Evolutionary conservation across 2,888 invertebrate species (phyloP).

Genomic region (Glyphotaelius pellucidus): DNA sequence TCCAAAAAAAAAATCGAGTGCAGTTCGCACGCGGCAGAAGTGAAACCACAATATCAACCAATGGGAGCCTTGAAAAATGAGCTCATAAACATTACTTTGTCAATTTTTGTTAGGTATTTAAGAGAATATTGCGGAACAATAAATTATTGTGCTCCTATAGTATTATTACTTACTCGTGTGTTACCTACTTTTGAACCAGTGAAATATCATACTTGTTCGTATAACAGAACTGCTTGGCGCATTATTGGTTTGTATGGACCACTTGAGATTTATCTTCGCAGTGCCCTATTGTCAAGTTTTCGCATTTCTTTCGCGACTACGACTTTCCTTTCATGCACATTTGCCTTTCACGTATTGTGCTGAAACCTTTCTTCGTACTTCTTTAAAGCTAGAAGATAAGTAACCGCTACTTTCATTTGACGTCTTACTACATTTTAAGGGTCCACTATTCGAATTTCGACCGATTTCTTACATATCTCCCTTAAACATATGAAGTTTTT

Average conservation of each 20-base stretch:
- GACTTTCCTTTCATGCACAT: not conserved
- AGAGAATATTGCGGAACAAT: too few relatives aligned
- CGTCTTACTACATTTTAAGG: not conserved
- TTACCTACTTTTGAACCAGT: not conserved
- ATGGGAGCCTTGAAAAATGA: too few relatives aligned
- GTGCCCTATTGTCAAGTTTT: not conserved
- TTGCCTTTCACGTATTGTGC: not conserved
- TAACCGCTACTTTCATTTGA: not conserved
- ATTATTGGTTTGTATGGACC: not conserved
- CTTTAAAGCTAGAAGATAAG: not conserved
- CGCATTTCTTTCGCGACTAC: not conserved
- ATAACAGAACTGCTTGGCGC: not conserved
- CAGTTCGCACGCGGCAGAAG: too few relatives aligned
- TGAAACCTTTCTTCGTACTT: not conserved
- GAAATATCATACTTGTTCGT: not conserved
- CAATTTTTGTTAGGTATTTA: too few relatives aligned
- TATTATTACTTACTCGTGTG: too few relatives aligned
- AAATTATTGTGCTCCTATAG: too few relatives aligned
- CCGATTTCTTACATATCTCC: too few relatives aligned
- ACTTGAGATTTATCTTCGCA: not conserved
- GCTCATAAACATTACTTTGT: too few relatives aligned
- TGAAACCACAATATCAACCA: too few relatives aligned
- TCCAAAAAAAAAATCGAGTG: too few relatives aligned
- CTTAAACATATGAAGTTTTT: too few relatives aligned
- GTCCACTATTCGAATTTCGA: too few relatives aligned